A percentile compares a stretch with the other conserved stretches of the same genome.
Evolutionary conservation across 2,888 invertebrate species (phyloP).

Genomic region (Clivina fossor): DNA sequence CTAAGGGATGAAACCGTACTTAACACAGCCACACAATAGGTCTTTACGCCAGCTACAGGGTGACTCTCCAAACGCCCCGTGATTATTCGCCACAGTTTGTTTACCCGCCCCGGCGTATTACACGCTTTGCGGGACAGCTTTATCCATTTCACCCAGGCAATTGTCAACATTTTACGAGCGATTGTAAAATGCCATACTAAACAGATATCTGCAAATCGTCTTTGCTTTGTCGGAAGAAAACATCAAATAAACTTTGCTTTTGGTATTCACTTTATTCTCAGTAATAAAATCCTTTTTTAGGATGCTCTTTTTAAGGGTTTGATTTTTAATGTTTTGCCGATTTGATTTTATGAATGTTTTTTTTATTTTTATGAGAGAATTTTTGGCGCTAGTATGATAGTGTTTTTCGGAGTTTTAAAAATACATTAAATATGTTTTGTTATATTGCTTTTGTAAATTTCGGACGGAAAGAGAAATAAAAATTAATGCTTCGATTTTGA

Average conservation of each 20-base stretch:
- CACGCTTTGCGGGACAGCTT: conserved; percentile 15
- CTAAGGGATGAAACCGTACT: too few relatives aligned
- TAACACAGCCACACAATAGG: conserved; percentile 18
- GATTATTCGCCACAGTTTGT: conserved; percentile 20
- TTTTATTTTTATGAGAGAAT: conserved; percentile 1
- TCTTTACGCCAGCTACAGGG: conserved; percentile 3
- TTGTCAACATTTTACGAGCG: conserved; percentile 7
- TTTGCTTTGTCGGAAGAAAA: not conserved
- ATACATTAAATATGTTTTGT: too few relatives aligned
- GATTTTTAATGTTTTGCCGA: conserved; percentile 13
- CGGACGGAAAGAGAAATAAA: too few relatives aligned
- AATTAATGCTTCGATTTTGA: too few relatives aligned
- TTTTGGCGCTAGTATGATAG: too few relatives aligned
- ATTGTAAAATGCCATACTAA: conserved; percentile 15
- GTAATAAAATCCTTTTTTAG: conserved; percentile 11
- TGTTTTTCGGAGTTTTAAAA: too few relatives aligned
- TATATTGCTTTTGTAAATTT: too few relatives aligned
- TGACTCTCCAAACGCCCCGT: conserved; percentile 2
- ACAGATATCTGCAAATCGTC: conserved; percentile 17
- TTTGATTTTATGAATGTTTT: conserved; percentile 5
- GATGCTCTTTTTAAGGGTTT: conserved; percentile 4
- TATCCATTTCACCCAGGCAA: not conserved
- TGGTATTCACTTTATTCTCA: too few relatives aligned
- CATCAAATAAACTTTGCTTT: conserved; percentile 15
- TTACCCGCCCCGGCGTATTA: conserved; percentile 9